A percentile compares a stretch with the other conserved stretches of the same genome.
phyloP scores from a whole-genome alignment of 2,888 invertebrate species.

The Nemotelus pantherinus region DNA sequence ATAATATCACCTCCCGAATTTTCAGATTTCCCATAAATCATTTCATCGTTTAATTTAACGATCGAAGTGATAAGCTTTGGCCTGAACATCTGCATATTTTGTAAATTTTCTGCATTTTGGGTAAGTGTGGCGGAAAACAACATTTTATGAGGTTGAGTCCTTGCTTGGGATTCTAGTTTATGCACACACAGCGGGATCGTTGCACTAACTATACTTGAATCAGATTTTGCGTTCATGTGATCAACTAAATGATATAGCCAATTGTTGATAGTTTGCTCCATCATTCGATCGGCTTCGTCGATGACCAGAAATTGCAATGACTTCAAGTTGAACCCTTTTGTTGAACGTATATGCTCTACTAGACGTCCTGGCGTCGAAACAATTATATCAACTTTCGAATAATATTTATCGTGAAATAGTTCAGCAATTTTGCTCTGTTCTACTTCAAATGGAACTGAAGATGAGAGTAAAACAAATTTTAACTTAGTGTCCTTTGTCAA shows the following conservation, averaged over 20 bases:
- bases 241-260: conserved; percentile 86
- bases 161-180: conserved; percentile 56
- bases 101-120: conserved; percentile 94
- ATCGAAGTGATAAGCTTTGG: conserved; percentile 90
- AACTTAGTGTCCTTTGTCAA: conserved; percentile 75
- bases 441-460: conserved; percentile 72
- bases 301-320: conserved; percentile 84
- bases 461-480: conserved; percentile 76
- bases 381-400: conserved; percentile 78
- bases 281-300: conserved; percentile 96
- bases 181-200: conserved; percentile 59
- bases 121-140: conserved; percentile 97
- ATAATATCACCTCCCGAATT: conserved; percentile 66
- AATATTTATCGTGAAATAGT: conserved; percentile 63
- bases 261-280: conserved; percentile 90
- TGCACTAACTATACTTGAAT: conserved; percentile 67
- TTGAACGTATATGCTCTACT: conserved; percentile 89
- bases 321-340: conserved; percentile 79
- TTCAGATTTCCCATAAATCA: conserved; percentile 51
- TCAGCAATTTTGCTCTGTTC: conserved; percentile 75
- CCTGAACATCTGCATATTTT: conserved; percentile 87
- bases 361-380: conserved; percentile 94
- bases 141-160: conserved; percentile 80
- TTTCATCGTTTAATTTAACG: conserved; percentile 56
- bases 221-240: conserved; percentile 68